A percentile compares a stretch with the other conserved stretches of the same genome.
Evolutionary conservation across 2,797 vertebrate genomes (phyloP).

Genomic region (Gambusia yucatana): DNA sequence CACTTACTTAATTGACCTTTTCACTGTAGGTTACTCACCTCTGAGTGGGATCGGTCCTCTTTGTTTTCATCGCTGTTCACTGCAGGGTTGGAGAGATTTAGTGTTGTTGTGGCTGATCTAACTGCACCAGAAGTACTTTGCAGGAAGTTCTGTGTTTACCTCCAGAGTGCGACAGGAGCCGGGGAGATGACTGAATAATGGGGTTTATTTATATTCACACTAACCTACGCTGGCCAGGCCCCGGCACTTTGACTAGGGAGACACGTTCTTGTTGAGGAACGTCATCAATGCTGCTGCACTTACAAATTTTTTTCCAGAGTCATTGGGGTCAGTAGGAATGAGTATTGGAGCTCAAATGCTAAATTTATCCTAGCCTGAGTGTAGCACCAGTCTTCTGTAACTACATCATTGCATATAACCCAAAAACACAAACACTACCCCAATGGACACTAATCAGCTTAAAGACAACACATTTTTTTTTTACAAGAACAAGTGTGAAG

Average conservation of each 20-base stretch:
- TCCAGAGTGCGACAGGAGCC: constrained; percentile 90
- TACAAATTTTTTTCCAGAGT: constrained; percentile 68
- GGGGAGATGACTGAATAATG: constrained; percentile 92
- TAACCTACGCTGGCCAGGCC: constrained; percentile 91
- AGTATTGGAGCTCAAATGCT: constrained; percentile 54
- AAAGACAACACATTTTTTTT: background rate
- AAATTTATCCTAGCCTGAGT: background rate
- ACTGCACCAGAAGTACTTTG: constrained; percentile 87
- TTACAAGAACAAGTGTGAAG: background rate
- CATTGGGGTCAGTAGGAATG: constrained; percentile 56
- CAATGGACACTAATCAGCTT: background rate
- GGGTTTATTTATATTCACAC: constrained; percentile 97
- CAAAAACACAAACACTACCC: background rate
- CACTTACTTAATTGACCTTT: constrained; percentile 67
- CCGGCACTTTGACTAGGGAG: constrained; percentile 88
- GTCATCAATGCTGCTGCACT: constrained; percentile 79
- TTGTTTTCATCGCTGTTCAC: constrained; percentile 82
- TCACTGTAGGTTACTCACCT: constrained; percentile 45
- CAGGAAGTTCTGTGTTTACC: constrained; percentile 97
- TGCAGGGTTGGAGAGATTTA: constrained; percentile 80
- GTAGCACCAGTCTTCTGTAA: background rate
- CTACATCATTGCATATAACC: background rate
- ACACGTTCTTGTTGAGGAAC: constrained; percentile 88
- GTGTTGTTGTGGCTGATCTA: constrained; percentile 82
- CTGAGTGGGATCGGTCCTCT: constrained; percentile 45